Conservation (phyloP, 2,797 vertebrate species). For the Channallabes apus region DNA sequence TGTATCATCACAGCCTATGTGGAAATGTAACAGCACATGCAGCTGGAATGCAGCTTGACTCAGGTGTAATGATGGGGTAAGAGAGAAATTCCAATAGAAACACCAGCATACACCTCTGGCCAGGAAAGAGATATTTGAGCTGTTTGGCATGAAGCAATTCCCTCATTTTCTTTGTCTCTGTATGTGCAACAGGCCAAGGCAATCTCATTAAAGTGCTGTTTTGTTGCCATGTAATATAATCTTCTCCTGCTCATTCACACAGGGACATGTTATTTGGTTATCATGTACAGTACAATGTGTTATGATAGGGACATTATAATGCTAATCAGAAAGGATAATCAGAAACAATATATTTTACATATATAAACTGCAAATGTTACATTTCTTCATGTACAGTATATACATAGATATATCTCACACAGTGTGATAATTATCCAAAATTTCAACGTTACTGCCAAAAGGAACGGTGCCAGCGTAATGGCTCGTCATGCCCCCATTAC, state of each 20-base stretch:
- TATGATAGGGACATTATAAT: conserved; percentile 27
- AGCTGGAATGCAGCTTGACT: conserved; percentile 24
- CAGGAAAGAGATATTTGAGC: conserved; percentile 50
- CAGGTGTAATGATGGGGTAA: conserved; percentile 58
- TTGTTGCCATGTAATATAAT: conserved; percentile 37
- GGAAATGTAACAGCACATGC: conserved; percentile 24
- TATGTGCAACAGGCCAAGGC: conserved; percentile 22
- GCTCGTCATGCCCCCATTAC: conserved; percentile 41
- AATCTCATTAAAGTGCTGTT: conserved; percentile 37
- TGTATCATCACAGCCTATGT: conserved; percentile 5
- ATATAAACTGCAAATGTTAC: background rate
- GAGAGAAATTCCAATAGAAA: conserved; percentile 57
- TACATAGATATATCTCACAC: background rate
- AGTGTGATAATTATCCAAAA: conserved; percentile 44
- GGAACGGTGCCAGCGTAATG: conserved; percentile 27
- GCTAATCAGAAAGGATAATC: conserved; percentile 21
- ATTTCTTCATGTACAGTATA: no score
- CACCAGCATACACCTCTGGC: conserved; percentile 61
- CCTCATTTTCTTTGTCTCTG: conserved; percentile 43
- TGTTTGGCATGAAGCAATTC: conserved; percentile 70
- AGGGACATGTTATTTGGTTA: conserved; percentile 19
- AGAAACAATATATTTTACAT: background rate
- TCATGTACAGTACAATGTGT: conserved; percentile 20
- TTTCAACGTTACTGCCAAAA: conserved; percentile 6
- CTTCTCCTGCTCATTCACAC: conserved; percentile 20